Conservation (phyloP, 37 sponge, comb jelly and placozoan genomes). For the Corticium candelabrum region DNA sequence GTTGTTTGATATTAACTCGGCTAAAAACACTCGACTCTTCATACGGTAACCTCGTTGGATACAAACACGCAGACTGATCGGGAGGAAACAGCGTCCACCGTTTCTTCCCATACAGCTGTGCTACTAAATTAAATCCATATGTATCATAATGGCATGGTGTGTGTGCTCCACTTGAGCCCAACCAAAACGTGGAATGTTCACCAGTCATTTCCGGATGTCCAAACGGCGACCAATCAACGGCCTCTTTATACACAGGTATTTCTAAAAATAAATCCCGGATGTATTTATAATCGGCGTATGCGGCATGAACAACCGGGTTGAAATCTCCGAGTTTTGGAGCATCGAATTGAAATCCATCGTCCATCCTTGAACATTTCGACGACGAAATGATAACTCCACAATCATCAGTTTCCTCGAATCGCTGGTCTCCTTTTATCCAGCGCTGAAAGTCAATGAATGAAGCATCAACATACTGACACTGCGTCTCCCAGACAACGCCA, state of each 20-base stretch:
- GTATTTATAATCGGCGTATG: background rate
- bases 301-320: background rate
- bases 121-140: constrained; percentile 87
- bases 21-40: constrained; percentile 94
- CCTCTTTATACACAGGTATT: background rate
- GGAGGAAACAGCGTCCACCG: constrained; percentile 76
- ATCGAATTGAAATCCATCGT: background rate
- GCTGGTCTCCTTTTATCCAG: constrained; percentile 32
- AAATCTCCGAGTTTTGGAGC: background rate
- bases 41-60: constrained; percentile 83
- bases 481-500: constrained; percentile 48
- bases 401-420: too few species aligned
- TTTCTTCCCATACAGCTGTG: constrained; percentile 78
- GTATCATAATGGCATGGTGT: constrained; percentile 97
- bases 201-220: background rate
- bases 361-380: background rate
- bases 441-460: constrained; percentile 39
- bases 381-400: too few species aligned
- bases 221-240: background rate
- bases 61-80: constrained; percentile 32
- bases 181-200: constrained; percentile 58
- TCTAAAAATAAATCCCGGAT: background rate
- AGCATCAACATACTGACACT: constrained; percentile 42
- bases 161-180: constrained; percentile 72
- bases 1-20: constrained; percentile 50